phyloP scores from a whole-genome alignment of 2,113 vertebrate species.

The Bambusicola thoracicus region DNA sequence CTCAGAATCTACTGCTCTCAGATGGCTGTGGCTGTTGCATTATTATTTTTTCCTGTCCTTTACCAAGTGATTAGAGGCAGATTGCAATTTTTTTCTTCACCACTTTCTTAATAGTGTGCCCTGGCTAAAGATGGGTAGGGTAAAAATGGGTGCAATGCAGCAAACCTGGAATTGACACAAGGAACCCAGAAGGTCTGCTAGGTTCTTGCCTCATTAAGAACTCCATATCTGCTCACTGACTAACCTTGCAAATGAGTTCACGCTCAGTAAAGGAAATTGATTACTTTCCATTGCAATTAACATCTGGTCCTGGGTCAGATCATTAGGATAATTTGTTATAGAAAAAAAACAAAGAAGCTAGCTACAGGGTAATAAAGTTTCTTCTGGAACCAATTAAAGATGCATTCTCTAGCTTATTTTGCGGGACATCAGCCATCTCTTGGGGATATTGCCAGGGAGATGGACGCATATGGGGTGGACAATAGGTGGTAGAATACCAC shows the following conservation, averaged over 20 bases:
- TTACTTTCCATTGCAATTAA: slow-evolving; percentile 88
- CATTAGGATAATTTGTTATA: slow-evolving; percentile 85
- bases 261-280: slow-evolving; percentile 86
- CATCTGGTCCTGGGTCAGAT: slow-evolving; percentile 84
- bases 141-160: slow-evolving; percentile 63
- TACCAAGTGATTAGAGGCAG: background rate
- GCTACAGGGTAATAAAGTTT: slow-evolving; percentile 81
- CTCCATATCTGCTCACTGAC: slow-evolving; percentile 72
- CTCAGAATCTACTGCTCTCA: slow-evolving; percentile 38
- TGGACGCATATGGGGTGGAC: background rate
- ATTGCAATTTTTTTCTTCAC: background rate
- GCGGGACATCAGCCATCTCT: background rate
- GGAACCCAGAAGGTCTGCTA: slow-evolving; percentile 69
- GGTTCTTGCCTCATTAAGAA: slow-evolving; percentile 79
- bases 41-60: background rate
- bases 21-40: background rate
- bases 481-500: slow-evolving; percentile 10
- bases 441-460: slow-evolving; percentile 32
- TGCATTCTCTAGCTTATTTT: slow-evolving; percentile 50
- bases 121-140: background rate
- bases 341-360: slow-evolving; percentile 72
- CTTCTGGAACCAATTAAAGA: slow-evolving; percentile 78
- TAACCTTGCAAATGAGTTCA: slow-evolving; percentile 80
- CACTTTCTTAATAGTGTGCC: background rate
- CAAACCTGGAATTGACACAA: slow-evolving; percentile 45